phyloP scores from a whole-genome alignment of 2,888 invertebrate genomes.

The Chaetogeoica ovagalla region DNA sequence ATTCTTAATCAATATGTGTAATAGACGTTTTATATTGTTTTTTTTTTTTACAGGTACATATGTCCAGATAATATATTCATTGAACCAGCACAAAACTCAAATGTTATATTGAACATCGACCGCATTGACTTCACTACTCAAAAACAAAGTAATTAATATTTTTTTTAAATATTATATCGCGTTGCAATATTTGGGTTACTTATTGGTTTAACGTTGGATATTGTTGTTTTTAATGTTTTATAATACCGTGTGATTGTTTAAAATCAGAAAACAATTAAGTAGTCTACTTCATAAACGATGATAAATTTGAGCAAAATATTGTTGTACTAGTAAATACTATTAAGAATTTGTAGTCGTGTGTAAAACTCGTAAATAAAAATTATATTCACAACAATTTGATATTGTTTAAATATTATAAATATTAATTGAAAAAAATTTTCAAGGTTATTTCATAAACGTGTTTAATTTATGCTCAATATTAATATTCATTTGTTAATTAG shows the following conservation, averaged over 20 bases:
- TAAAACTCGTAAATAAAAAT: background rate
- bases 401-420: background rate
- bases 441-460: background rate
- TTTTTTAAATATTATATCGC: background rate
- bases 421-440: background rate
- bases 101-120: constrained; percentile 51
- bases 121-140: constrained; percentile 58
- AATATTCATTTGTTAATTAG: background rate
- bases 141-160: constrained; percentile 39
- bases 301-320: background rate
- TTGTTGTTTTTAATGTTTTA: background rate
- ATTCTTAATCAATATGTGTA: background rate
- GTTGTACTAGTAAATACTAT: background rate
- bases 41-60: constrained; percentile 70
- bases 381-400: background rate
- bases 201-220: background rate
- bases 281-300: background rate
- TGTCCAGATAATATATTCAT: constrained; percentile 89
- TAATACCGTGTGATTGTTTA: background rate
- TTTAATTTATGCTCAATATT: background rate
- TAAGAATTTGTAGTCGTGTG: background rate
- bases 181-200: background rate
- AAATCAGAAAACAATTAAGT: background rate
- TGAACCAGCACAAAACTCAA: constrained; percentile 66
- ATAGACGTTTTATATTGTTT: background rate